These are phyloP conservation scores for Chitala chitala DNA, from an alignment of 2,113 vertebrate genomes.

Conservation along the genomic window DNA sequence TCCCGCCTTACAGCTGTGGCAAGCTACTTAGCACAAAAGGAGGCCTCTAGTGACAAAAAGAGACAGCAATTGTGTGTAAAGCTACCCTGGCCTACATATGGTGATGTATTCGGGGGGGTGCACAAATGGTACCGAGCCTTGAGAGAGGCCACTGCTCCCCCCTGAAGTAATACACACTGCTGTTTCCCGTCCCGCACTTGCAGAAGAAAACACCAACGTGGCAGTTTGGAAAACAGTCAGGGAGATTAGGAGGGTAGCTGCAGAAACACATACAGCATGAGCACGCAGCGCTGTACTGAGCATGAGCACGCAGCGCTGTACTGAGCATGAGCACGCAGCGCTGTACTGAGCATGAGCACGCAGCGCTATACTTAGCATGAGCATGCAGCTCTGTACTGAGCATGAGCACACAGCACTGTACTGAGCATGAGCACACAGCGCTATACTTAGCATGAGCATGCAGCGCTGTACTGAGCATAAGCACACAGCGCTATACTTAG, in stretches of 20 bases:
- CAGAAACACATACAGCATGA: neutral
- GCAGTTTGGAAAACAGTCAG: constrained; percentile 40
- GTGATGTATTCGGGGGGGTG: neutral
- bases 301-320: too few relatives aligned
- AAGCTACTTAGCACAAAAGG: constrained; percentile 14
- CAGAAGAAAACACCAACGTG: constrained; percentile 37
- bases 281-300: too few relatives aligned
- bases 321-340: too few relatives aligned
- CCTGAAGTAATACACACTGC: too few relatives aligned
- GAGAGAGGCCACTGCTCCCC: neutral
- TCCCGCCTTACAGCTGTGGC: neutral
- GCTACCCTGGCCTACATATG: neutral
- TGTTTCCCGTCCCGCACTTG: neutral
- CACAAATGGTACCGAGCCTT: neutral
- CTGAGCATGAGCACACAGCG: too few relatives aligned
- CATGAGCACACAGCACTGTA: too few relatives aligned
- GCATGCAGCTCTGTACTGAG: too few relatives aligned
- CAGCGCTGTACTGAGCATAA: too few relatives aligned
- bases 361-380: too few relatives aligned
- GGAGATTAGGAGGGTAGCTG: constrained; percentile 19
- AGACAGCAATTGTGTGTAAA: neutral
- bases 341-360: too few relatives aligned
- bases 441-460: too few relatives aligned
- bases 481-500: too few relatives aligned
- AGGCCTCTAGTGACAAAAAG: neutral